These are phyloP conservation scores for Cerastis rubricosa DNA, from an alignment of 2,888 invertebrate species.

Conservation along the genomic window DNA sequence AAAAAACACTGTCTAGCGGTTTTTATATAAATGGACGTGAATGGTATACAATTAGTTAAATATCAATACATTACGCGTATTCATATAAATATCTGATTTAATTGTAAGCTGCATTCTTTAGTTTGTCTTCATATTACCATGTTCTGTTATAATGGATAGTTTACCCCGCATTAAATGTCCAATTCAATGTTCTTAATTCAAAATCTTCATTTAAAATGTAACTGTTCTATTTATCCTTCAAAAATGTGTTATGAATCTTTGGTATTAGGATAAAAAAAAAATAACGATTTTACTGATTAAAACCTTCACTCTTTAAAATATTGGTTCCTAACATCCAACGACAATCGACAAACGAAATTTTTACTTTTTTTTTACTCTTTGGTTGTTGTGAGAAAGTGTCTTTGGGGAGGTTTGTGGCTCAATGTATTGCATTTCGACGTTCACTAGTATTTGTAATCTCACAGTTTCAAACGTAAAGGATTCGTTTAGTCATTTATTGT, in stretches of 20 bases:
- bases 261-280: constrained; percentile 25
- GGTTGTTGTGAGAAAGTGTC: constrained; percentile 26
- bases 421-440: constrained; percentile 61
- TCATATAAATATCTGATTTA: constrained; percentile 48
- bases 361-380: constrained; percentile 25
- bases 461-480: constrained; percentile 31
- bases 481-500: constrained; percentile 15
- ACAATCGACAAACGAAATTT: constrained; percentile 27
- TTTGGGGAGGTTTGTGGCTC: constrained; percentile 49
- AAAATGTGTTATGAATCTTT: constrained; percentile 1
- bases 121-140: constrained; percentile 6
- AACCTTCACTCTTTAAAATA: not conserved
- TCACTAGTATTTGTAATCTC: constrained; percentile 53
- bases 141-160: not conserved
- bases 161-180: constrained; percentile 22
- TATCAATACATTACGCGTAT: constrained; percentile 44
- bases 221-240: constrained; percentile 17
- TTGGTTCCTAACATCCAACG: constrained; percentile 27
- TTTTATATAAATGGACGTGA: not conserved
- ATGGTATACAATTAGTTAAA: constrained; percentile 27
- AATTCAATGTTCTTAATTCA: constrained; percentile 7
- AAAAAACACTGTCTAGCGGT: not conserved
- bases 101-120: constrained; percentile 40
- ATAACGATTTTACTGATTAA: too few relatives aligned
- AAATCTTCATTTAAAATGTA: constrained; percentile 11